Evolutionary conservation across 2,888 invertebrate genomes (phyloP).

Genomic region (Eristalis tenax): DNA sequence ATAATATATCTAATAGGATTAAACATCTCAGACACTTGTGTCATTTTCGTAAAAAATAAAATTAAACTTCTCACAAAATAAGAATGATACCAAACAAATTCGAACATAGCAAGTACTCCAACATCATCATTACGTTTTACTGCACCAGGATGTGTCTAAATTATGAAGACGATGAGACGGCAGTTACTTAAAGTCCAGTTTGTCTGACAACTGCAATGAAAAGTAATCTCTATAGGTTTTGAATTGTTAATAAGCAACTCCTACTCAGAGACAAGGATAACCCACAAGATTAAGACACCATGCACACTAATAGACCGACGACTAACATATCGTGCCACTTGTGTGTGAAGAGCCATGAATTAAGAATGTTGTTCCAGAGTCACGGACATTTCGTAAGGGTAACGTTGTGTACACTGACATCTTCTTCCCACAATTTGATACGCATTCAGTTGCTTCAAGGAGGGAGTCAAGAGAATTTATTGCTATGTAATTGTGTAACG

Average conservation of each 20-base stretch:
- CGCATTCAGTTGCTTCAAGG: constrained; percentile 56
- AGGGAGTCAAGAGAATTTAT: constrained; percentile 70
- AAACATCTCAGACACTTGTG: background rate
- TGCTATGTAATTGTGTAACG: constrained; percentile 73
- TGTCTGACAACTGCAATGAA: constrained; percentile 66
- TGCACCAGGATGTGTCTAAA: background rate
- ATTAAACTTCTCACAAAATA: background rate
- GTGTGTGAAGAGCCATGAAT: constrained; percentile 69
- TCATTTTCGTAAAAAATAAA: background rate
- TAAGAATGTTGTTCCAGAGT: constrained; percentile 65
- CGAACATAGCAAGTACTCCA: background rate
- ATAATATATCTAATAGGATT: too few relatives aligned
- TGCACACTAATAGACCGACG: constrained; percentile 14
- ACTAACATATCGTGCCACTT: constrained; percentile 17
- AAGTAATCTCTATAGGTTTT: constrained; percentile 50
- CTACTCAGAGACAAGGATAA: constrained; percentile 42
- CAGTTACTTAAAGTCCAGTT: constrained; percentile 64
- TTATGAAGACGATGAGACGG: background rate
- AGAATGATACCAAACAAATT: background rate
- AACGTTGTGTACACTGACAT: constrained; percentile 61
- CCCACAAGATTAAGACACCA: constrained; percentile 68
- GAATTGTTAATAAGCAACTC: constrained; percentile 66
- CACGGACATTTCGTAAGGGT: constrained; percentile 47
- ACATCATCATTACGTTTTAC: background rate
- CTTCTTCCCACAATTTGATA: constrained; percentile 69